Evolutionary conservation across 92 coral and sea anemone genomes (phyloP).

Genomic region (Epizoanthus stellaris): DNA sequence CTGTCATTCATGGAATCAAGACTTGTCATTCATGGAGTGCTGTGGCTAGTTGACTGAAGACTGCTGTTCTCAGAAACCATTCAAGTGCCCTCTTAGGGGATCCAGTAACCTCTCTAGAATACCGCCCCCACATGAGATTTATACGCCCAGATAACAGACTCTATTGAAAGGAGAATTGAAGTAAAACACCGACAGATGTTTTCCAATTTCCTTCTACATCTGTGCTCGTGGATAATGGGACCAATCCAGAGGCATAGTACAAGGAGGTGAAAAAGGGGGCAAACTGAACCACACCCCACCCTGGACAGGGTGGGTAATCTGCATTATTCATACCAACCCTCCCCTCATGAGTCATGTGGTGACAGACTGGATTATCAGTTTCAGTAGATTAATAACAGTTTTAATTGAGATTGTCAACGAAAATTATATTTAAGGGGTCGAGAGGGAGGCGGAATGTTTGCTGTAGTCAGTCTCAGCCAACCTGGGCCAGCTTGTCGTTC

Average conservation of each 20-base stretch:
- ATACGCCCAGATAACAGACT: slow-evolving; percentile 12
- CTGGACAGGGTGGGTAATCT: not conserved
- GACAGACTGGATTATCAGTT: too few species aligned
- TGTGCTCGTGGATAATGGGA: not conserved
- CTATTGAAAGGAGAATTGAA: not conserved
- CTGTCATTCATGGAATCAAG: slow-evolving; percentile 6
- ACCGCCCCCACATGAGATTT: slow-evolving; percentile 26
- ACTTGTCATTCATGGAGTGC: slow-evolving; percentile 5
- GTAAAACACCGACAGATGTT: slow-evolving; percentile 32
- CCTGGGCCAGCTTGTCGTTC: too few species aligned
- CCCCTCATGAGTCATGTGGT: not conserved
- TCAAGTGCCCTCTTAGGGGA: slow-evolving; percentile 8
- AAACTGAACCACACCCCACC: slow-evolving; percentile 26
- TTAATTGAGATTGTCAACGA: too few species aligned
- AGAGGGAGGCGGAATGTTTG: too few species aligned
- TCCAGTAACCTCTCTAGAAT: slow-evolving; percentile 1
- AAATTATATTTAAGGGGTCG: too few species aligned
- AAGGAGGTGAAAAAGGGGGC: not conserved
- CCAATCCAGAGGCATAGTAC: not conserved
- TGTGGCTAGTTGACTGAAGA: not conserved
- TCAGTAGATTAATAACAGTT: too few species aligned
- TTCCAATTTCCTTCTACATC: not conserved
- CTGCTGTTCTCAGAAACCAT: slow-evolving; percentile 30
- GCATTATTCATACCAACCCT: not conserved
- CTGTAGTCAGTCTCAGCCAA: too few species aligned